Evolutionary conservation across 2,797 vertebrate species (phyloP).

Genomic region (Phrynocephalus guinanensis): DNA sequence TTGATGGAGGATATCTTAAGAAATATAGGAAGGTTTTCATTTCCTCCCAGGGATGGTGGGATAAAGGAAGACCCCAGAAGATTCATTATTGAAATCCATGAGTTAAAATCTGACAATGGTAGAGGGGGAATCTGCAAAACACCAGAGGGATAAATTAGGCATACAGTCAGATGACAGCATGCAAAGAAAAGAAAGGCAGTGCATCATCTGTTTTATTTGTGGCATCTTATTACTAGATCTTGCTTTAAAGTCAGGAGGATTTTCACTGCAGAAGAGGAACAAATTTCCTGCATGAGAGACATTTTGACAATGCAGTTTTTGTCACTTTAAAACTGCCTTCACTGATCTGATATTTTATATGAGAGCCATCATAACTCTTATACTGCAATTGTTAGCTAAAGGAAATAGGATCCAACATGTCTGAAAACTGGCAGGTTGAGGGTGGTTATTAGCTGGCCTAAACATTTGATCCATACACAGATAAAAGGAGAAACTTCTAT

Average conservation of each 20-base stretch:
- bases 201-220: background rate
- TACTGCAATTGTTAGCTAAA: too few relatives aligned
- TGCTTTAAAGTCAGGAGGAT: background rate
- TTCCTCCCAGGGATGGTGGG: background rate
- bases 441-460: too few relatives aligned
- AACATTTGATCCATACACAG: too few relatives aligned
- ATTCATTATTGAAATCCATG: background rate
- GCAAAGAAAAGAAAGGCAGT: background rate
- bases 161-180: background rate
- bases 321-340: too few relatives aligned
- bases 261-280: background rate
- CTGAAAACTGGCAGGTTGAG: too few relatives aligned
- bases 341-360: too few relatives aligned
- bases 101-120: background rate
- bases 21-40: background rate
- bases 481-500: too few relatives aligned
- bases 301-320: background rate
- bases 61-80: background rate
- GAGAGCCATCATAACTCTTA: too few relatives aligned
- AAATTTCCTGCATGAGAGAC: background rate
- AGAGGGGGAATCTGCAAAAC: background rate
- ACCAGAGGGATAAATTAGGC: background rate
- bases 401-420: too few relatives aligned
- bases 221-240: background rate
- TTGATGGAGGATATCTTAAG: background rate